Percentiles rank a stretch among this genome's conserved stretches.
phyloP scores from a whole-genome alignment of 2,888 invertebrate species.

The Spilarctia lutea region DNA sequence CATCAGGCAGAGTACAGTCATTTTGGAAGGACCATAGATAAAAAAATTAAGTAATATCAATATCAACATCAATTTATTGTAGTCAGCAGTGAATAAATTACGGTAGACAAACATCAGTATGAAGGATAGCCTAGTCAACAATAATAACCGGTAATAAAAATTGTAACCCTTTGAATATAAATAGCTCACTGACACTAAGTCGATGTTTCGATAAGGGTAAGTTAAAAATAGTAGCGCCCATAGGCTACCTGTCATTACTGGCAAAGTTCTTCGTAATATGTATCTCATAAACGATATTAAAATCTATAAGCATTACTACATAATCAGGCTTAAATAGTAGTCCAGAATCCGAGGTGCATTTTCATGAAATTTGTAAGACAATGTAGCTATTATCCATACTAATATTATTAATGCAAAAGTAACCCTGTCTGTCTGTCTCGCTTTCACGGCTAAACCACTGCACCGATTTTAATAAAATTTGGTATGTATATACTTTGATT shows the following conservation, averaged over 20 bases:
- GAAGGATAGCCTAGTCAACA: background rate
- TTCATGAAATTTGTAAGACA: too few species aligned
- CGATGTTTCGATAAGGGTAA: background rate
- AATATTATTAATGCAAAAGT: too few species aligned
- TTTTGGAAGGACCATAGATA: too few species aligned
- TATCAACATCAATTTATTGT: too few species aligned
- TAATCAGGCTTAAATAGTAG: background rate
- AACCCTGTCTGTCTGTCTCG: too few species aligned
- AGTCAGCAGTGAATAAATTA: too few species aligned
- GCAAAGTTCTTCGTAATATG: background rate
- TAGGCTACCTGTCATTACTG: background rate
- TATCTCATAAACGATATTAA: background rate
- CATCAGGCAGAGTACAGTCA: too few species aligned
- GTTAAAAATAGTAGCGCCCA: conserved; percentile 1
- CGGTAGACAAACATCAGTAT: background rate
- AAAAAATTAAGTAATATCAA: too few species aligned
- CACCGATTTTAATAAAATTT: too few species aligned
- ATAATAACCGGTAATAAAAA: background rate
- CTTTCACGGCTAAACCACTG: too few species aligned
- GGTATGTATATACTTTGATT: too few species aligned
- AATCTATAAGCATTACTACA: background rate
- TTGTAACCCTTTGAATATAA: background rate
- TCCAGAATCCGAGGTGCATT: background rate
- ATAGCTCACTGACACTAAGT: background rate
- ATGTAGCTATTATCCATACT: too few species aligned